phyloP scores from a whole-genome alignment of 2,797 vertebrate species.

The Hydrophis major region DNA sequence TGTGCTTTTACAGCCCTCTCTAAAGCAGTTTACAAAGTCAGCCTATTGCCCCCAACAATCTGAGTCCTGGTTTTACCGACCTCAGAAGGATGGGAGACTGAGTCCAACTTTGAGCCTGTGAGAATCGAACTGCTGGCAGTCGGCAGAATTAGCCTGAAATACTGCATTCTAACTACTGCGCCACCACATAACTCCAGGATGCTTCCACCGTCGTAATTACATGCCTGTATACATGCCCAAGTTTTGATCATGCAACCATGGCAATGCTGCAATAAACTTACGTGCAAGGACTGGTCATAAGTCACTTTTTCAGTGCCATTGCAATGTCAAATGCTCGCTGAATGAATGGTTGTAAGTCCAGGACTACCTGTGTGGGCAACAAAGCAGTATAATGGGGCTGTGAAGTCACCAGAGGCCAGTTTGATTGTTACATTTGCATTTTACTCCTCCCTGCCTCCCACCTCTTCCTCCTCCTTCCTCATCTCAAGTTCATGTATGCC shows the following conservation, averaged over 20 bases:
- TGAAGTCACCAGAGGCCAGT: background rate
- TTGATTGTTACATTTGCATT: background rate
- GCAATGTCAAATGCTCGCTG: background rate
- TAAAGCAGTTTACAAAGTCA: too few species aligned
- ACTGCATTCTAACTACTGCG: too few species aligned
- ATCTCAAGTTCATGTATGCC: background rate
- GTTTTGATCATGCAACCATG: background rate
- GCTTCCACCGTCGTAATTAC: background rate
- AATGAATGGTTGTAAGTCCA: background rate
- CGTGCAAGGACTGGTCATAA: background rate
- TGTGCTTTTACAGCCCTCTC: too few species aligned
- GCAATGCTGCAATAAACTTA: background rate
- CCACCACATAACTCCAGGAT: background rate
- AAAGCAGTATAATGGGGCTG: background rate
- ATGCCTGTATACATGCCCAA: background rate
- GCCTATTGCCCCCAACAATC: too few species aligned
- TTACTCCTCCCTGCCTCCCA: background rate
- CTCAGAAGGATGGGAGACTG: too few species aligned
- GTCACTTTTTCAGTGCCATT: background rate
- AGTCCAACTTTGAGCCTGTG: too few species aligned
- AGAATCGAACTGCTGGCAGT: too few species aligned
- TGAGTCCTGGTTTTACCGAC: too few species aligned
- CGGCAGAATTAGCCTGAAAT: too few species aligned
- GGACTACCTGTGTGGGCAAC: background rate
- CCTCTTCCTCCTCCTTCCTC: background rate